These are phyloP conservation scores for Bubo blakistoni DNA, from an alignment of 2,113 vertebrate genomes.

Conservation along the genomic window DNA sequence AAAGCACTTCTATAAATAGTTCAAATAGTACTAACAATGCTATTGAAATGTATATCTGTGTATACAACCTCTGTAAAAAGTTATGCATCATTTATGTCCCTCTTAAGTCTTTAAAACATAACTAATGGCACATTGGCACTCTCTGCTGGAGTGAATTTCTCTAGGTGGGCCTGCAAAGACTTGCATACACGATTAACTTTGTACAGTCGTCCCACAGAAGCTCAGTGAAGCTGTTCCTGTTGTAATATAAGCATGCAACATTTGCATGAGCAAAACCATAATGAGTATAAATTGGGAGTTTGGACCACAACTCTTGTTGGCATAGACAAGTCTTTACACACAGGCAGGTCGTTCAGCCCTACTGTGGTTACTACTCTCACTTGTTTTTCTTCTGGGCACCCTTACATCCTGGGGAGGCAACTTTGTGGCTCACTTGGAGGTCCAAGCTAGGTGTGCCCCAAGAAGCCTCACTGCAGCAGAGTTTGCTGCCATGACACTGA, in stretches of 20 bases:
- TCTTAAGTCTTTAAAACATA: background rate
- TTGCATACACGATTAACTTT: background rate
- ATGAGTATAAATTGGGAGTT: background rate
- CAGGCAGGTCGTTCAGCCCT: background rate
- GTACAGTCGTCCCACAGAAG: background rate
- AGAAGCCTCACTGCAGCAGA: background rate
- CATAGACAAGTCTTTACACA: background rate
- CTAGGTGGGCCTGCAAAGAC: background rate
- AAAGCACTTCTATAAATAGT: constrained; percentile 44
- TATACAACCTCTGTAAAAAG: background rate
- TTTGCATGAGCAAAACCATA: background rate
- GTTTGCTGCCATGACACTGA: background rate
- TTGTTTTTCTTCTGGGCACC: background rate
- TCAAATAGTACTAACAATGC: background rate
- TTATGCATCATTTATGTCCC: background rate
- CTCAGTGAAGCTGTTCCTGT: background rate
- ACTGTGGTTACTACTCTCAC: background rate
- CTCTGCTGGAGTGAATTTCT: background rate
- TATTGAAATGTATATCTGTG: background rate
- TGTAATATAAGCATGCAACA: background rate
- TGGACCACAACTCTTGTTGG: background rate
- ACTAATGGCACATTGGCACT: background rate
- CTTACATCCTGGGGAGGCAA: background rate
- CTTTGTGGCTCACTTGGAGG: background rate
- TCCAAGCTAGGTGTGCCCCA: background rate